Evolutionary conservation across 2,797 vertebrate genomes (phyloP).

Genomic region (Brotula barbata): DNA sequence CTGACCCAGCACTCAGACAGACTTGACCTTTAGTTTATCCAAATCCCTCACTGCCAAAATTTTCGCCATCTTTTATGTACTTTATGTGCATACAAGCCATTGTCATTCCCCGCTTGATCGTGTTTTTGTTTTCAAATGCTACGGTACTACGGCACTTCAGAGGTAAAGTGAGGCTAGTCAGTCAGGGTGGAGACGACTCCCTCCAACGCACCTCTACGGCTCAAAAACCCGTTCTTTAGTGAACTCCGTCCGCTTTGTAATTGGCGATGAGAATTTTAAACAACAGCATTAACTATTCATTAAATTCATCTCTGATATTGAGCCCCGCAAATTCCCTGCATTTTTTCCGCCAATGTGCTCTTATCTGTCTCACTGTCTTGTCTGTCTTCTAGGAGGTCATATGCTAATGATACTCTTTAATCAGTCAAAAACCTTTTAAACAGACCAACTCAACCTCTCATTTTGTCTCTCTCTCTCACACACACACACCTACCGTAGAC

Average conservation of each 20-base stretch:
- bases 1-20: constrained; percentile 24
- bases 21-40: constrained; percentile 36
- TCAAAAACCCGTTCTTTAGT: no score
- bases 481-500: background rate
- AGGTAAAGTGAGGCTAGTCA: constrained; percentile 1
- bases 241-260: no score
- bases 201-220: no score
- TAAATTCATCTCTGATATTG: no score
- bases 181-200: no score
- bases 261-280: no score
- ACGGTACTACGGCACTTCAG: background rate
- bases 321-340: no score
- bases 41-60: background rate
- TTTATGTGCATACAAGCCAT: constrained; percentile 1
- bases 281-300: no score
- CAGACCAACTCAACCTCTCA: background rate
- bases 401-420: constrained; percentile 31
- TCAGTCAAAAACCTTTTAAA: constrained; percentile 16
- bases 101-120: background rate
- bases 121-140: constrained; percentile 1
- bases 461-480: no score
- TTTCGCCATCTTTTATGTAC: background rate
- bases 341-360: no score
- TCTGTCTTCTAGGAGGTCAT: constrained; percentile 10
- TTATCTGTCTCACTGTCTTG: no score